These are phyloP conservation scores for Porphyrio hochstetteri DNA, from an alignment of 2,113 vertebrate species.

Conservation along the genomic window DNA sequence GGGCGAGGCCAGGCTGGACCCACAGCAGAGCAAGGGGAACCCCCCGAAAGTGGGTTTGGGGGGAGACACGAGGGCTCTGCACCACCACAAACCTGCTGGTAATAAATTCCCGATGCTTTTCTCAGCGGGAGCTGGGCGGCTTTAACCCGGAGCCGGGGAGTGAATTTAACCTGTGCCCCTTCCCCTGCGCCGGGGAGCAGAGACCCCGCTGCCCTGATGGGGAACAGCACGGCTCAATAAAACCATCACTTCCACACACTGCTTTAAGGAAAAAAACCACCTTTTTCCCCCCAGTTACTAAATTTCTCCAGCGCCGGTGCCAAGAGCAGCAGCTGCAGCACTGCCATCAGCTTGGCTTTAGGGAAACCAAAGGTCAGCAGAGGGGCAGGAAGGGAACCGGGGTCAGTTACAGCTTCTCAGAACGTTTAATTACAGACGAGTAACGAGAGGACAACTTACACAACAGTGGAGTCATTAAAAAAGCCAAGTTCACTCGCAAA, in stretches of 20 bases:
- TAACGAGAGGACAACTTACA: background rate
- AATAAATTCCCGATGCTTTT: background rate
- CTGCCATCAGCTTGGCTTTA: accelerated
- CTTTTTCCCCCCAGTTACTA: too few relatives aligned
- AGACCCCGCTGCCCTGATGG: accelerated
- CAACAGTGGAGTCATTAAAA: background rate
- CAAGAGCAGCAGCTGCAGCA: accelerated
- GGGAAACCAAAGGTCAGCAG: background rate
- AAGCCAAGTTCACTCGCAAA: background rate
- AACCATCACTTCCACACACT: background rate
- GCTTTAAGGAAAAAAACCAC: background rate
- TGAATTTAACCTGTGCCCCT: background rate
- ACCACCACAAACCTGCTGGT: background rate
- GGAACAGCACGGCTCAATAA: too few relatives aligned
- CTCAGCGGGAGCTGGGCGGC: background rate
- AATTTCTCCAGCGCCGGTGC: background rate
- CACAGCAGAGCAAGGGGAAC: background rate
- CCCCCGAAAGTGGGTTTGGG: accelerated
- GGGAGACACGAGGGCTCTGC: background rate
- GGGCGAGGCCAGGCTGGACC: accelerated
- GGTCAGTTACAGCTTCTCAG: background rate
- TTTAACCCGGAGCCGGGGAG: too few relatives aligned
- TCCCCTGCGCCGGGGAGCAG: accelerated
- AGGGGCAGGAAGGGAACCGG: background rate
- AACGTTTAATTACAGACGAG: background rate